A percentile compares a stretch with the other conserved stretches of the same genome.
phyloP scores from a whole-genome alignment of 2,113 vertebrate genomes.

The Periophthalmodon schlosseri region DNA sequence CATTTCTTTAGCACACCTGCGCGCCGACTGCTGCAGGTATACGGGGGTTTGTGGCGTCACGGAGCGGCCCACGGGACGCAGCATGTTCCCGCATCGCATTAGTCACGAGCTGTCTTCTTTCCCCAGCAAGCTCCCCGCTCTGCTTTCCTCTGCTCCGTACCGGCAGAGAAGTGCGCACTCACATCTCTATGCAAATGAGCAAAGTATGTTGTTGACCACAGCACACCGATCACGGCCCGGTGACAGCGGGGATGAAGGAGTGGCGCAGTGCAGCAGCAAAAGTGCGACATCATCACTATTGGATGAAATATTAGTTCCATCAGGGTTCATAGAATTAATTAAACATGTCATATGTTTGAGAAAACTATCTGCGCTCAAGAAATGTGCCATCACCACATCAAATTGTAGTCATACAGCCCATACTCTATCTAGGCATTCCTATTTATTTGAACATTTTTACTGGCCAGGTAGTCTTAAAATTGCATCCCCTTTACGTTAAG shows the following conservation, averaged over 20 bases:
- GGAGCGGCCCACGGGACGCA: conserved; percentile 11
- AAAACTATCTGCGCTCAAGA: background rate
- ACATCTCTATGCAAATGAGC: background rate
- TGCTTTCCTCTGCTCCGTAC: background rate
- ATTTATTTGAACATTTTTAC: no score
- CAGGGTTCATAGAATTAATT: background rate
- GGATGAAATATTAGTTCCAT: background rate
- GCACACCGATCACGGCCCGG: background rate
- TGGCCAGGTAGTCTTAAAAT: no score
- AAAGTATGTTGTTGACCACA: background rate
- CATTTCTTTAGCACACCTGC: conserved; percentile 20
- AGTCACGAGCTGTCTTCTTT: conserved; percentile 23
- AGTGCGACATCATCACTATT: background rate
- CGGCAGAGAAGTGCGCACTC: background rate
- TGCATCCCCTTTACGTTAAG: no score
- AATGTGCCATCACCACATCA: background rate
- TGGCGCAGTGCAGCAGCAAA: conserved; percentile 3
- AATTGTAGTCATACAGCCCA: background rate
- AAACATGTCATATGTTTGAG: background rate
- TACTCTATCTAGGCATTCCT: no score
- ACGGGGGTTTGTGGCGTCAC: conserved; percentile 12
- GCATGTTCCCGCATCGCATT: conserved; percentile 12
- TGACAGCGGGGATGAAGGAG: background rate
- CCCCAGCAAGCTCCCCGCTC: background rate
- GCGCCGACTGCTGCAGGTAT: conserved; percentile 16